phyloP scores from a whole-genome alignment of 1,140 invertebrate genomes.

The Paraescarpia echinospica region DNA sequence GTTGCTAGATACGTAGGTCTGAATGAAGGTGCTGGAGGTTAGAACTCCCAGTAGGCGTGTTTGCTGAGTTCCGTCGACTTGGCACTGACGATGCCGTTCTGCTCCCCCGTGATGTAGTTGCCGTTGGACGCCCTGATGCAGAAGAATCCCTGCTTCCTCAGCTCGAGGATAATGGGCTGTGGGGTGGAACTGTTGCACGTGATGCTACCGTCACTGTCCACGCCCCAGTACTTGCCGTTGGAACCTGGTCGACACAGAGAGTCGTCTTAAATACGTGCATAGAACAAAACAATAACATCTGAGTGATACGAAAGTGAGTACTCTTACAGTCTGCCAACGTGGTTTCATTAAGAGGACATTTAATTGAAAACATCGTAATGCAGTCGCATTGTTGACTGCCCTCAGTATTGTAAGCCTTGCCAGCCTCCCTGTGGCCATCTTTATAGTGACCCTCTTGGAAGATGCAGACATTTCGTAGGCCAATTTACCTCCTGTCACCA shows the following conservation, averaged over 20 bases:
- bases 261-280: conserved; percentile 15
- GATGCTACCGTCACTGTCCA: conserved; percentile 68
- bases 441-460: not conserved
- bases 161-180: conserved; percentile 88
- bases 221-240: conserved; percentile 79
- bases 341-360: not conserved
- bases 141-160: conserved; percentile 86
- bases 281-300: not conserved
- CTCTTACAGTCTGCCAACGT: not conserved
- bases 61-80: conserved; percentile 68
- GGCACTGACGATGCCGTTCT: conserved; percentile 89
- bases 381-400: not conserved
- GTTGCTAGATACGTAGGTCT: not conserved
- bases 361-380: not conserved
- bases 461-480: not conserved
- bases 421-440: not conserved
- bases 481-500: not conserved
- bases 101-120: conserved; percentile 85
- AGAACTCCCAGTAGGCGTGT: conserved; percentile 51
- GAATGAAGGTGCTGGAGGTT: conserved; percentile 13
- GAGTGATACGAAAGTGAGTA: not conserved
- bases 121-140: conserved; percentile 79
- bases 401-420: not conserved
- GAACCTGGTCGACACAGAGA: conserved; percentile 66
- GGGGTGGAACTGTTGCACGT: conserved; percentile 81